Evolutionary conservation across 2,888 invertebrate species (phyloP), one percentile per base, ranked within the genome.

Genomic region (Watsonalla binaria): DNA sequence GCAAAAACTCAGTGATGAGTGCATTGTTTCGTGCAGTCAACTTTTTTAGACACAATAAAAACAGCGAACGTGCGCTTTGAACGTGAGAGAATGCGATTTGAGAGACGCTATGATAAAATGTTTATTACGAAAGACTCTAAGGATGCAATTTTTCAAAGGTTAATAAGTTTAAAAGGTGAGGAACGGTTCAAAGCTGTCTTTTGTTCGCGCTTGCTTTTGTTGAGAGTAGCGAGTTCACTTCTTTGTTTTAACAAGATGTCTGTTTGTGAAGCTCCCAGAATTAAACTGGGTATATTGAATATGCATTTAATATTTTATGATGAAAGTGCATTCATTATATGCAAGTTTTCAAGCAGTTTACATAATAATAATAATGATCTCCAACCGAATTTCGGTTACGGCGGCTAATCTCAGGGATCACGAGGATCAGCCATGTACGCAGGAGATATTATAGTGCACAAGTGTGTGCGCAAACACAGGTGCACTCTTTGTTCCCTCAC

Each of bases 1-100:
- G 62, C 65, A 69, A 72, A 72, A 75, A 66, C 67, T 63, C 58
- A 61, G 70, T 74, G 74, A 75, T 73, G 74, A 77, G 68, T 64
- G 64, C 67, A 77, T 78, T 77, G 76, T 76, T 70, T 66, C 54
- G 58, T 49, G 42, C 46, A 49, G 57, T 63, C 68, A 68, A 65
- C 58, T 66, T 66, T 61, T 65, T 69, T 72, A 54, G 54, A 57
- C 47, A 46, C 47, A 59, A 59, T 60, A 53, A 58, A 62, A 60
- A 54, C 53, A 35, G 54, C 53, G 60, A 64, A 64, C 57, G 59
- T 63, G 56, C 58, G 58, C 53, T 58, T 66, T 55, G 56, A 55
- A 54, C 53, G 53, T 57, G 57, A 55, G 60, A 56, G 59, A 66
- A 66, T 68, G 62, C 62, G 62, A 66, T 66, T 61, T 60, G 53